Conservation (phyloP, 1,140 invertebrate species). For the Tetramorium simillimum region DNA sequence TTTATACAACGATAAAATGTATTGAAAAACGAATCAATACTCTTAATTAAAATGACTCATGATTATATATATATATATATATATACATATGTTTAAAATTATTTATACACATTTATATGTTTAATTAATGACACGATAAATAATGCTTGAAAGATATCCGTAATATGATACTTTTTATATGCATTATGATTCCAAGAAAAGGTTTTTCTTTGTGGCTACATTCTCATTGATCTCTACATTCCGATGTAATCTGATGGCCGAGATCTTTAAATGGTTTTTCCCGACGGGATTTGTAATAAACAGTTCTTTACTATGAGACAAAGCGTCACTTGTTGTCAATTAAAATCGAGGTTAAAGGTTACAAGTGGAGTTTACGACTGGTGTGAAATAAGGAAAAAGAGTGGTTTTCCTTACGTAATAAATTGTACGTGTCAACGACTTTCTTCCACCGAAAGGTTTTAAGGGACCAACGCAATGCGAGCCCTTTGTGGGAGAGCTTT, state of each 20-base stretch:
- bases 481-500: constrained; percentile 71
- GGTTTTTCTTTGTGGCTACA: constrained; percentile 27
- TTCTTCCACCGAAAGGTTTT: constrained; percentile 49
- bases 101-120: not conserved
- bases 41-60: constrained; percentile 11
- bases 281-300: constrained; percentile 9
- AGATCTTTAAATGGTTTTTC: constrained; percentile 44
- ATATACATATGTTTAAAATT: not conserved
- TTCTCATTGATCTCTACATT: constrained; percentile 17
- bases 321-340: constrained; percentile 40
- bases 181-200: not conserved
- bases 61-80: not conserved
- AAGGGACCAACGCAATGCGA: constrained; percentile 70
- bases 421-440: constrained; percentile 62
- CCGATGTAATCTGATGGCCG: constrained; percentile 39
- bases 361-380: not conserved
- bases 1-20: not conserved
- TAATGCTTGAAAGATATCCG: not conserved
- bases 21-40: not conserved
- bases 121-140: not conserved
- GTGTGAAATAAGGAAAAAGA: not conserved
- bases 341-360: constrained; percentile 46
- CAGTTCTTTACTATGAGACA: constrained; percentile 27
- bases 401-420: not conserved
- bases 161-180: not conserved